These are phyloP conservation scores for Neopipo cinnamomea DNA, from an alignment of 2,113 vertebrate species.

Conservation along the genomic window DNA sequence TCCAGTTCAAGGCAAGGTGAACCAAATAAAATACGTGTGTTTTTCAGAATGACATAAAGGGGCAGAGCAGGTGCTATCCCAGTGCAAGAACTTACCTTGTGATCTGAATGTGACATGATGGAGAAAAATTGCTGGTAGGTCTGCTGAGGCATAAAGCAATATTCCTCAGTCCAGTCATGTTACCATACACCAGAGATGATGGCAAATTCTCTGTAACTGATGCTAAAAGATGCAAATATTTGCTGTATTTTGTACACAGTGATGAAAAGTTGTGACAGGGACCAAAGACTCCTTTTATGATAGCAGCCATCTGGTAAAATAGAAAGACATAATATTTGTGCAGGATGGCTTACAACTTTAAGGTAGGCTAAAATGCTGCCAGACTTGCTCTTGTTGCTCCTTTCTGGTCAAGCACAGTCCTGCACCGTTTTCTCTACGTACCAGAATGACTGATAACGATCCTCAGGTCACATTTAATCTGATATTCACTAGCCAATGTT, in stretches of 20 bases:
- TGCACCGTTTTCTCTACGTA: background rate
- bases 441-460: background rate
- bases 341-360: conserved; percentile 24
- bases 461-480: background rate
- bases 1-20: background rate
- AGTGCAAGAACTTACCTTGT: background rate
- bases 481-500: background rate
- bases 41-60: background rate
- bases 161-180: background rate
- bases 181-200: background rate
- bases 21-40: background rate
- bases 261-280: conserved; percentile 45
- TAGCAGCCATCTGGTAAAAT: conserved; percentile 45
- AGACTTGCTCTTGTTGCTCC: conserved; percentile 17
- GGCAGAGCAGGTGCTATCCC: background rate
- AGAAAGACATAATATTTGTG: conserved; percentile 20
- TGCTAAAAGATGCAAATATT: conserved; percentile 51
- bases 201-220: conserved; percentile 24
- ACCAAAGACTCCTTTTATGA: conserved; percentile 31
- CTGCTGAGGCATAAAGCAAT: background rate
- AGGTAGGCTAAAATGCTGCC: conserved; percentile 27
- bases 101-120: background rate
- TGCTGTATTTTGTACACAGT: conserved; percentile 43
- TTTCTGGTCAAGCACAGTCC: conserved; percentile 8
- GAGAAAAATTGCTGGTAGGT: background rate